Conservation (phyloP, 2,113 vertebrate species). For the Lutjanus erythropterus region DNA sequence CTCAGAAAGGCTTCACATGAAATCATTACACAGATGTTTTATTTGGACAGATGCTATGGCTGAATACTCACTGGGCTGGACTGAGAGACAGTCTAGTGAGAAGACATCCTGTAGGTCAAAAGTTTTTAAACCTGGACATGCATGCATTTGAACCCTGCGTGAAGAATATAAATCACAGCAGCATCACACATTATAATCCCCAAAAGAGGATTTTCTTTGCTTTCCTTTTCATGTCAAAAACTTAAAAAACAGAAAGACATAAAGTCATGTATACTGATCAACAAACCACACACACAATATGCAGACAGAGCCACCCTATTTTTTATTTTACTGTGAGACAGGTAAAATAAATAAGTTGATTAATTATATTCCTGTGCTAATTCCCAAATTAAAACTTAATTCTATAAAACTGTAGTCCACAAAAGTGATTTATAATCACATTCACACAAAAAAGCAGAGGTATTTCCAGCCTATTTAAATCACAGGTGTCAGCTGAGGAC, state of each 20-base stretch:
- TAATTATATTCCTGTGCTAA: slow-evolving; percentile 4
- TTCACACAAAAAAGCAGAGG: slow-evolving; percentile 15
- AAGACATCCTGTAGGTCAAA: background rate
- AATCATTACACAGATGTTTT: background rate
- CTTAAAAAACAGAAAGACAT: background rate
- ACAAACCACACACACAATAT: background rate
- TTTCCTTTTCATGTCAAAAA: background rate
- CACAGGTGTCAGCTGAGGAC: slow-evolving; percentile 18
- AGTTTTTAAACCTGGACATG: background rate
- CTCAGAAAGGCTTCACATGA: background rate
- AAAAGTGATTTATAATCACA: slow-evolving; percentile 31
- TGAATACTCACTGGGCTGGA: background rate
- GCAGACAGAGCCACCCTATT: too few species aligned
- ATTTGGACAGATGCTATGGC: background rate
- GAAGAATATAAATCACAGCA: background rate
- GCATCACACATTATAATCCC: background rate
- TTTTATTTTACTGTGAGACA: background rate
- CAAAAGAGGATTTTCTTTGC: background rate
- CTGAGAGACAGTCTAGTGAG: background rate
- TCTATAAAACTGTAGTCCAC: background rate
- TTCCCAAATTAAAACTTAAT: slow-evolving; percentile 41
- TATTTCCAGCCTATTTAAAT: slow-evolving; percentile 26
- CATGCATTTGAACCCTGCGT: background rate
- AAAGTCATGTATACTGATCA: background rate
- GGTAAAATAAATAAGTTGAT: background rate